Evolutionary conservation across 2,797 vertebrate genomes (phyloP).

Genomic region (Pteronotus mesoamericanus): DNA sequence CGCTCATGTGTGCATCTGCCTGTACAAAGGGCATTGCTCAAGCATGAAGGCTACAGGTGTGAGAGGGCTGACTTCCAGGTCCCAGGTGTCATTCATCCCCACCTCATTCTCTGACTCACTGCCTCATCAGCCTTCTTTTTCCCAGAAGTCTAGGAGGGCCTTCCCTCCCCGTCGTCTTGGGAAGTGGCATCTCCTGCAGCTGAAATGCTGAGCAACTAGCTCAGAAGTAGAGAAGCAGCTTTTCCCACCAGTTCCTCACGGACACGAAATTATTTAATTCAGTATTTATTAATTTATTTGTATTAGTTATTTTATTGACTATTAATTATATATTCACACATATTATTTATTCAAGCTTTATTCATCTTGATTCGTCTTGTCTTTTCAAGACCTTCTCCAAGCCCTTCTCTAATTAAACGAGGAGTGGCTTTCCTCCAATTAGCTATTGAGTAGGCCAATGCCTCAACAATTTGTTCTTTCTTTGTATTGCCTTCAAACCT

Average conservation of each 20-base stretch:
- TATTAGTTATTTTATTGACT: background rate
- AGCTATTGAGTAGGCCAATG: background rate
- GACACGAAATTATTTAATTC: background rate
- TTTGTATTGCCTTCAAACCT: background rate
- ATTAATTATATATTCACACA: background rate
- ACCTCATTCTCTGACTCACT: conserved; percentile 56
- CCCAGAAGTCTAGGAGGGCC: background rate
- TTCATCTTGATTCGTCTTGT: background rate
- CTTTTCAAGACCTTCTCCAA: background rate
- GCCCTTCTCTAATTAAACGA: background rate
- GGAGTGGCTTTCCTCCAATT: background rate
- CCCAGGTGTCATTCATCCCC: conserved; percentile 16
- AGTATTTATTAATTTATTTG: background rate
- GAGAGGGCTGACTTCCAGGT: background rate
- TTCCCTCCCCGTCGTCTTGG: background rate
- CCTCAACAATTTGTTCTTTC: background rate
- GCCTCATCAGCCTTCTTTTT: conserved; percentile 2
- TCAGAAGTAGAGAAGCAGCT: background rate
- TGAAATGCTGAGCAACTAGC: background rate
- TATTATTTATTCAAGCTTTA: background rate
- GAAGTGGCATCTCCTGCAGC: accelerated
- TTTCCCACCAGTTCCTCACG: background rate
- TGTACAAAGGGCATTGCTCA: conserved; percentile 26
- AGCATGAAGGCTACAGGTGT: conserved; percentile 34
- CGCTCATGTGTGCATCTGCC: background rate